Conservation (phyloP, 1,140 invertebrate species). For the Lasaia peninsularis region DNA sequence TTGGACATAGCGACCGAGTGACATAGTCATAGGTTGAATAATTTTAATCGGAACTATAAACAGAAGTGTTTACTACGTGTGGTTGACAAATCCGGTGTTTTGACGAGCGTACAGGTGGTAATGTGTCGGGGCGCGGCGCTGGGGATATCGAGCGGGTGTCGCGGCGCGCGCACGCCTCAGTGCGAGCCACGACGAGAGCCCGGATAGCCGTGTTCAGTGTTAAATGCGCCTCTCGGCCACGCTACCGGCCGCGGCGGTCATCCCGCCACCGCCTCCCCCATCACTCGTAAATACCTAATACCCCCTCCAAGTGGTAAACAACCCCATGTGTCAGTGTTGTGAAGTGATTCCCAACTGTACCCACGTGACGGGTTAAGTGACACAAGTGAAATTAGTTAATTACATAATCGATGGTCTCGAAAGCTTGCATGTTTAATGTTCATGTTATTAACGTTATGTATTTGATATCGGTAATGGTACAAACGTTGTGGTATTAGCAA, state of each 20-base stretch:
- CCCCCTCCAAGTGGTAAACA: conserved; percentile 34
- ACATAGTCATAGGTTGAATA: conserved; percentile 13
- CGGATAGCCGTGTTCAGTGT: conserved; percentile 40
- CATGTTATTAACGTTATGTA: not conserved
- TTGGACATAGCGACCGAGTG: not conserved
- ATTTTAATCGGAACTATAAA: conserved; percentile 22
- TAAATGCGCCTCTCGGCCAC: conserved; percentile 42
- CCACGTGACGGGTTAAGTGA: conserved; percentile 37
- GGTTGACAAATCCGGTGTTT: conserved; percentile 51
- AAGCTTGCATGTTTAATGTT: conserved; percentile 1
- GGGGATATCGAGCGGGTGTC: conserved; percentile 48
- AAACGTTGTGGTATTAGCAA: not conserved
- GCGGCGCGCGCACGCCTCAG: conserved; percentile 58
- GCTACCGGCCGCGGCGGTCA: conserved; percentile 43
- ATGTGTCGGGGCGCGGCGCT: conserved; percentile 55
- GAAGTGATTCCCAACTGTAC: conserved; percentile 36
- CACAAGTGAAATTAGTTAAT: conserved; percentile 40
- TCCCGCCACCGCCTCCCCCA: conserved; percentile 38
- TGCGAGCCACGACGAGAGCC: conserved; percentile 33
- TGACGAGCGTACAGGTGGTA: conserved; percentile 67
- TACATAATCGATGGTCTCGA: conserved; percentile 31
- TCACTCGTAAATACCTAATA: conserved; percentile 28
- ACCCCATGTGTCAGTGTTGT: conserved; percentile 51
- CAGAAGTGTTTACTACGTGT: conserved; percentile 35
- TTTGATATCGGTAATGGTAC: conserved; percentile 1